Base-by-base conservation (phyloP, 2,113 vertebrate species). In the Serilophus lunatus region DNA sequence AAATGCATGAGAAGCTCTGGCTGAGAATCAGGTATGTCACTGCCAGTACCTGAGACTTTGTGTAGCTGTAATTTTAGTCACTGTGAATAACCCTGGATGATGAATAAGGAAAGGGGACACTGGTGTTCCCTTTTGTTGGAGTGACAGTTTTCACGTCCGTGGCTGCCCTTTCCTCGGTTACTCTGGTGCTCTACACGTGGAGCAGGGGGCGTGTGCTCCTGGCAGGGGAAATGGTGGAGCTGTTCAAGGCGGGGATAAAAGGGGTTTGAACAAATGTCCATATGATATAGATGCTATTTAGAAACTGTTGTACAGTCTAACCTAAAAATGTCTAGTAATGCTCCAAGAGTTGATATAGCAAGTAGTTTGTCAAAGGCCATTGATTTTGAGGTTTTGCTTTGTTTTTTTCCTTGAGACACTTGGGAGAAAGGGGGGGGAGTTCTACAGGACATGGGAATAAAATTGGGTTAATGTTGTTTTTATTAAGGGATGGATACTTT, bases 131-230 rank as follows among this genome's bases (percentile, higher is more conserved):
- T 31, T 19, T 1, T 2, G 16, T 2, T 45, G 51, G 15, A 53
- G 59, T 19, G 53, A 54, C 24, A 13, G 56, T 11, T 49, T 13
- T 7, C 26, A 3, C 6, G 22, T 3, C 0, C 0, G 0, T 9
- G 18, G 44, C 33, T 44, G 2, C 42, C 26, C 33, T 28, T 54
- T 6, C 59, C 59, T 4, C 10, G 8, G n/a, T 40, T 50, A 13
- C 49, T 59, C 26, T 0, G 4, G 36, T 3, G 0, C 3, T 28
- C 64, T 18, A 25, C 1, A 0, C 0, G 7, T 38, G 13, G 6
- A 23, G 54, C 12, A 3, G 0, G 0, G 23, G 0, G 16, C 0
- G 1, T 5, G 18, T 4, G 28, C 45, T 36, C 13, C 0, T 17
- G 24, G 6, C 16, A 2, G 35, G 18, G 20, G 9, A 28, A 19